phyloP scores from a whole-genome alignment of 1,140 invertebrate genomes.

The Nephila pilipes region DNA sequence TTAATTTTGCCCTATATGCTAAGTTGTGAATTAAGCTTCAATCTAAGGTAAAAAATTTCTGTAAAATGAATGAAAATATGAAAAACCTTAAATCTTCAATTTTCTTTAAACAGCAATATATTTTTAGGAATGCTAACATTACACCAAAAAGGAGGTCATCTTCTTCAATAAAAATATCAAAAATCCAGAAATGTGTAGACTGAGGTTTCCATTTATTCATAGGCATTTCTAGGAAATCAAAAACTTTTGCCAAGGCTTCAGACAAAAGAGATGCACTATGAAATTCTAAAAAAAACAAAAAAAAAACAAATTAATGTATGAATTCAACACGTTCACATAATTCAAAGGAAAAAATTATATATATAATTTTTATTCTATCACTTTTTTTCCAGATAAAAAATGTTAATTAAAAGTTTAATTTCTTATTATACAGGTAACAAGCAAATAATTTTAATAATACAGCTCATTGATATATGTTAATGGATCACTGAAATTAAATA shows the following conservation, averaged over 20 bases:
- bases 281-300: conserved; percentile 23
- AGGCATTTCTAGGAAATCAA: neutral
- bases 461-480: neutral
- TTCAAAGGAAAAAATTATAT: no score
- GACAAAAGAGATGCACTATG: neutral
- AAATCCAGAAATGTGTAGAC: neutral
- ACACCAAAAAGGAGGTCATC: conserved; percentile 49
- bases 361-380: no score
- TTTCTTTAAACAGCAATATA: conserved; percentile 18
- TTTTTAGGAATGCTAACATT: conserved; percentile 15
- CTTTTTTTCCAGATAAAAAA: no score
- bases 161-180: conserved; percentile 19
- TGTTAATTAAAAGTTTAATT: no score
- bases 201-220: neutral
- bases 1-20: no score
- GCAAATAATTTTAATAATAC: no score
- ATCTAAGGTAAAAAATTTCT: no score
- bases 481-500: neutral
- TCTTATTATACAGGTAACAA: no score
- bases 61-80: neutral
- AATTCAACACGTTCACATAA: no score
- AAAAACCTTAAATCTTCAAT: conserved; percentile 31
- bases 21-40: no score
- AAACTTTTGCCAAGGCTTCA: neutral
- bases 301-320: no score